Evolutionary conservation across 1,140 invertebrate genomes (phyloP).

Genomic region (Drosophila kanapiae): DNA sequence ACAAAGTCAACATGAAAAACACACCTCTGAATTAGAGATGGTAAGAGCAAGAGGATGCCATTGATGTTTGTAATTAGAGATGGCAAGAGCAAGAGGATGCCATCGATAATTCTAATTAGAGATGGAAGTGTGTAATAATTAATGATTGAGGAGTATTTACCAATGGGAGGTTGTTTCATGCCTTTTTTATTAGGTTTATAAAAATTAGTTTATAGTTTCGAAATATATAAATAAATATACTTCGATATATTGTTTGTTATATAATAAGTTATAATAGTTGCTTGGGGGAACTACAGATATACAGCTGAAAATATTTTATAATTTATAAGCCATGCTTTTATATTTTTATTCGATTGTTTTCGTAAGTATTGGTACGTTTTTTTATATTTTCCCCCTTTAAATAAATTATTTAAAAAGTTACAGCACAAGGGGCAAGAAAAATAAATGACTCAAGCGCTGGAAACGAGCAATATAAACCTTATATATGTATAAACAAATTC

Average conservation of each 20-base stretch:
- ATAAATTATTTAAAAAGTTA: neutral
- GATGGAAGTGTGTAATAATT: neutral
- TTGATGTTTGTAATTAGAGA: neutral
- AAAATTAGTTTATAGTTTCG: no score
- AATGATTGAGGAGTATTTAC: neutral
- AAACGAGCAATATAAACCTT: neutral
- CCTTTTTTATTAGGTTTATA: no score
- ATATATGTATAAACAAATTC: neutral
- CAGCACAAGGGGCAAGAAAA: neutral
- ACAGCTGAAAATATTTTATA: no score
- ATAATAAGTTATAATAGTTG: no score
- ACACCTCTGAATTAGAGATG: neutral
- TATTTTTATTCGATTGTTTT: neutral
- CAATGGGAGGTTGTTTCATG: no score
- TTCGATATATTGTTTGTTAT: no score
- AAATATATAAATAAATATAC: no score
- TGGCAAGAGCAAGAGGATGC: neutral
- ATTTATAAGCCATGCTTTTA: neutral
- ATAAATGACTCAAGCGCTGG: neutral
- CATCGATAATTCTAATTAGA: neutral
- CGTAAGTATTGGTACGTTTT: neutral
- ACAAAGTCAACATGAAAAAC: neutral
- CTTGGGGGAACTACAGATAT: no score
- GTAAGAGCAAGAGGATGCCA: neutral
- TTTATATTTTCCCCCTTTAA: neutral